Conservation (phyloP, 2,888 invertebrate species). For the Papilio protenor region DNA sequence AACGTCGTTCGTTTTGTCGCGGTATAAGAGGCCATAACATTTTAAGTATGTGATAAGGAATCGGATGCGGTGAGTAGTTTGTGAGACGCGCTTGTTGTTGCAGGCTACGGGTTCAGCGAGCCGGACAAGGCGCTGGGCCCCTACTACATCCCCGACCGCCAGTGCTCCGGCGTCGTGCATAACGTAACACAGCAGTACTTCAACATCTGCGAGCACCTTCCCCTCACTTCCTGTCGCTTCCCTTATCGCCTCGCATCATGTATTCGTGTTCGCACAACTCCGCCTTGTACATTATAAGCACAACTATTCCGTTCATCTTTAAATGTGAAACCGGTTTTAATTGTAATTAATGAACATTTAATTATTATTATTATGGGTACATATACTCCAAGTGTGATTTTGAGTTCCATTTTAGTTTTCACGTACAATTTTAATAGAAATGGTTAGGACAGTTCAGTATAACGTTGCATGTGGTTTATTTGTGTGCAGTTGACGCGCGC, state of each 20-base stretch:
- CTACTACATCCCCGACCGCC: conserved; percentile 34
- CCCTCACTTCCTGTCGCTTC: background rate
- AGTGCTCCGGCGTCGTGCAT: conserved; percentile 33
- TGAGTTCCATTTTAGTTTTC: background rate
- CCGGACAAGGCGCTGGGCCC: conserved; percentile 17
- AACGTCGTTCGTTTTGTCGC: too few species aligned
- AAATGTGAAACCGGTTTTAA: too few species aligned
- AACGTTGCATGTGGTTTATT: background rate
- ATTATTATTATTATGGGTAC: too few species aligned
- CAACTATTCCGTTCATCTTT: too few species aligned
- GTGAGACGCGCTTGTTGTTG: background rate
- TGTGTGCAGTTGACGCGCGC: conserved; percentile 27
- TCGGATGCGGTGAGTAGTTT: background rate
- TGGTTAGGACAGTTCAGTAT: too few species aligned
- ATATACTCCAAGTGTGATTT: too few species aligned
- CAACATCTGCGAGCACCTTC: background rate
- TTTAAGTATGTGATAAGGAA: background rate
- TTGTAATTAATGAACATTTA: too few species aligned
- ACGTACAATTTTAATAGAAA: background rate
- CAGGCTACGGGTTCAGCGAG: conserved; percentile 21
- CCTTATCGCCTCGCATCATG: background rate
- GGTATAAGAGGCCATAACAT: background rate
- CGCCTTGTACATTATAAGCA: background rate
- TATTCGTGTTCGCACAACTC: background rate
- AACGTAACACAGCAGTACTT: conserved; percentile 14